These are phyloP conservation scores for Eudemis profundana DNA, from an alignment of 2,888 invertebrate genomes.

Conservation along the genomic window DNA sequence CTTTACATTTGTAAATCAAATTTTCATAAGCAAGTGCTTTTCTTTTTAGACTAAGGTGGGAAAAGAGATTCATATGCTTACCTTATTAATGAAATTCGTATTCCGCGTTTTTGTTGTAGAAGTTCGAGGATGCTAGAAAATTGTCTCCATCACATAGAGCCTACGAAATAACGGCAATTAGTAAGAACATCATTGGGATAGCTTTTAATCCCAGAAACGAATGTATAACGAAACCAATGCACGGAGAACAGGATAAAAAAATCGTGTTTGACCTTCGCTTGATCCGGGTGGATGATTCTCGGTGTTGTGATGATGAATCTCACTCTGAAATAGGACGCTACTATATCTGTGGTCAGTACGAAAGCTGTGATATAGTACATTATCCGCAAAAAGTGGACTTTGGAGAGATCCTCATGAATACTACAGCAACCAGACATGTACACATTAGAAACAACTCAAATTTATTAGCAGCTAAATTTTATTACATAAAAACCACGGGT, in stretches of 20 bases:
- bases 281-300: constrained; percentile 67
- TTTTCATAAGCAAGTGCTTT: too few relatives aligned
- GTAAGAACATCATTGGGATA: constrained; percentile 62
- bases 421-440: constrained; percentile 66
- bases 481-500: constrained; percentile 69
- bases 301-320: constrained; percentile 70
- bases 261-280: constrained; percentile 75
- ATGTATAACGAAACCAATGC: constrained; percentile 70
- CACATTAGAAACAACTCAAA: constrained; percentile 76
- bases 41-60: too few relatives aligned
- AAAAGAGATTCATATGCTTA: not conserved
- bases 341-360: constrained; percentile 85
- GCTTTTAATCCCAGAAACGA: constrained; percentile 71
- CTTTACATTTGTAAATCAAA: too few relatives aligned
- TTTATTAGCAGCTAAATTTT: constrained; percentile 67
- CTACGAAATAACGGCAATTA: constrained; percentile 59
- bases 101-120: constrained; percentile 55
- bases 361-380: constrained; percentile 76
- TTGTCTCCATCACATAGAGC: constrained; percentile 79
- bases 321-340: constrained; percentile 80
- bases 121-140: constrained; percentile 73
- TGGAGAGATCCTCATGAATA: constrained; percentile 71
- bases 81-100: constrained; percentile 1
- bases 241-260: constrained; percentile 62
- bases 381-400: constrained; percentile 78